Evolutionary conservation across 2,888 invertebrate genomes (phyloP).

Genomic region (Chirona hameri): DNA sequence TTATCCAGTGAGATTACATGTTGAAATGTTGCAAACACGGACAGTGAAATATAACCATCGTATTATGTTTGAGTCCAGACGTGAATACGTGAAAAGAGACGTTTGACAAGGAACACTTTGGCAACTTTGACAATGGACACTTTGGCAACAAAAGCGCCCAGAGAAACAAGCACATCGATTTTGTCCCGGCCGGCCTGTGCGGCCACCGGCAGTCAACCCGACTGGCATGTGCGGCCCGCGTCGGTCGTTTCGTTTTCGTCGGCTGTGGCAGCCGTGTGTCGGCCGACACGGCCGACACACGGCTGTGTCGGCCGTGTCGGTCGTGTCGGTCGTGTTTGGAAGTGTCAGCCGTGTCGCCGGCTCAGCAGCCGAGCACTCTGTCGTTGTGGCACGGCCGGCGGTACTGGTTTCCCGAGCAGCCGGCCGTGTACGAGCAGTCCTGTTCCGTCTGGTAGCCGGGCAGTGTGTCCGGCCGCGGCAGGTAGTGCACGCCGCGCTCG

Average conservation of each 20-base stretch:
- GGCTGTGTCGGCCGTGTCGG: background rate
- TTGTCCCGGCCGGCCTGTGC: too few relatives aligned
- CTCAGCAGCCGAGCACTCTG: constrained; percentile 24
- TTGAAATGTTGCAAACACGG: too few relatives aligned
- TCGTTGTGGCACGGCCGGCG: constrained; percentile 4
- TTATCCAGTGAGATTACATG: too few relatives aligned
- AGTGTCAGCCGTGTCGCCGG: background rate
- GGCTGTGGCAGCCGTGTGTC: background rate
- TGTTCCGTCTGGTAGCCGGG: constrained; percentile 25
- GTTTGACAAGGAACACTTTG: background rate
- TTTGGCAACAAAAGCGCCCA: background rate
- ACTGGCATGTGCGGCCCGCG: too few relatives aligned
- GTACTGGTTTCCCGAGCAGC: constrained; percentile 12
- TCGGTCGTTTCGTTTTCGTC: too few relatives aligned
- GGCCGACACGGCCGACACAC: background rate
- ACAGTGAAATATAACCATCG: too few relatives aligned
- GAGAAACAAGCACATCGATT: too few relatives aligned
- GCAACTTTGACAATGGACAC: background rate
- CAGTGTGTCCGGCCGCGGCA: constrained; percentile 4
- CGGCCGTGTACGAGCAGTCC: constrained; percentile 25
- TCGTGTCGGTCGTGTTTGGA: background rate
- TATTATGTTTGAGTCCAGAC: too few relatives aligned
- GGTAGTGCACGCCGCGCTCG: constrained; percentile 24
- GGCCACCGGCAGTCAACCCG: too few relatives aligned
- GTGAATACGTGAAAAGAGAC: too few relatives aligned